Evolutionary conservation across 2,888 invertebrate genomes (phyloP), one percentile per base, ranked within the genome.

Genomic region (Agriotes lineatus): DNA sequence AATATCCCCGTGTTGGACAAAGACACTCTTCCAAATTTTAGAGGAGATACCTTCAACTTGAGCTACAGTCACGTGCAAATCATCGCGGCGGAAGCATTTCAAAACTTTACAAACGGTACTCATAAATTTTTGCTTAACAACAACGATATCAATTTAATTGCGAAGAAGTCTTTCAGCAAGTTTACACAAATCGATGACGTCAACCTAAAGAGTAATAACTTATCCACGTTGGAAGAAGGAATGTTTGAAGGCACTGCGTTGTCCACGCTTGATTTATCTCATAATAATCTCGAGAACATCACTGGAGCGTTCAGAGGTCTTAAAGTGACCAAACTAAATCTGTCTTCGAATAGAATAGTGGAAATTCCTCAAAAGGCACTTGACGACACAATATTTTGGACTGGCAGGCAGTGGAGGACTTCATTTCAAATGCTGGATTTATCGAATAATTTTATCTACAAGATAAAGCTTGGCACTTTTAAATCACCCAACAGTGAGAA

Each of bases 271-370:
- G 67, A 70, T 58, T 56, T 70, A 50, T 70, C 70, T 1, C n/a
- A 25, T 6, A 70, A 70, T 9, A 12, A n/a, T 10, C 14, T 69
- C 19, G 22, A 39, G 5, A 39, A 60, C 12, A 63, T 67, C 6
- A 20, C 16, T 56, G 37, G 2, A 5, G 22, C 37, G 1, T 54
- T 66, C 39, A 19, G 10, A 9, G 66, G 62, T 14, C 22, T 69
- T 12, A 56, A 18, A 39, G 66, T 66, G 5, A 39, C 14, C 14
- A 50, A 33, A 52, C 16, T 70, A 54, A 67, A 70, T 37, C 44
- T 67, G n/a, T 67, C 70, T 9, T 52, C 12, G 9, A 70, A 70
- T 25, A 39, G 44, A 63, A 63, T 70, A 20, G 35, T n/a, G 9
- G 37, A 54, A 22, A 39, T 70, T 20, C 9, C 48, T 1, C n/a